Percentiles rank a stretch among this genome's conserved stretches.
Evolutionary conservation across 2,113 vertebrate species (phyloP).

Genomic region (Leucoraja erinaceus): DNA sequence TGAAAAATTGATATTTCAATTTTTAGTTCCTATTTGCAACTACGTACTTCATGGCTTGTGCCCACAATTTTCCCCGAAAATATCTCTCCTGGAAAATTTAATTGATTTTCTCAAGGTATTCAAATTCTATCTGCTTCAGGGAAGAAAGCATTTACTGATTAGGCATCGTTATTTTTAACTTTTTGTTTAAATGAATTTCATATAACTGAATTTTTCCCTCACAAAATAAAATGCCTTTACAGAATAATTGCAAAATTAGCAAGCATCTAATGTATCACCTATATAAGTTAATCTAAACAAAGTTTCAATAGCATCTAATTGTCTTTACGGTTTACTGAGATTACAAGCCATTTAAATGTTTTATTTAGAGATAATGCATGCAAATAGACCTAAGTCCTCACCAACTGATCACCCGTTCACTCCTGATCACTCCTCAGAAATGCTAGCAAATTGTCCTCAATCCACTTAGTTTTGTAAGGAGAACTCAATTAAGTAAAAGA

Average conservation of each 20-base stretch:
- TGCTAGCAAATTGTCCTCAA: too few relatives aligned
- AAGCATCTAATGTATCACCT: neutral
- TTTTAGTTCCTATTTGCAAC: neutral
- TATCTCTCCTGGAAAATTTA: neutral
- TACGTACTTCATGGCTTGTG: neutral
- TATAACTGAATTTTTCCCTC: neutral
- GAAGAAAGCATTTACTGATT: neutral
- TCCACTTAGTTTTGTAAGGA: too few relatives aligned
- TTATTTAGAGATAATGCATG: too few relatives aligned
- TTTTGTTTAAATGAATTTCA: neutral
- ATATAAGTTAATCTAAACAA: neutral
- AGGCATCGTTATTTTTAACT: neutral
- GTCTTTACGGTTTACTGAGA: neutral
- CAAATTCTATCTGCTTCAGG: slow-evolving; percentile 13
- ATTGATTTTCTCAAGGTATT: neutral
- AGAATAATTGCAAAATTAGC: neutral
- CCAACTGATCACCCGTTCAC: too few relatives aligned
- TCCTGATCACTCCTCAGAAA: too few relatives aligned
- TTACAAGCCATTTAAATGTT: neutral
- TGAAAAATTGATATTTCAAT: neutral
- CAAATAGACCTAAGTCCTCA: too few relatives aligned
- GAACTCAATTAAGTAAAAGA: too few relatives aligned
- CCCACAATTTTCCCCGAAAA: neutral
- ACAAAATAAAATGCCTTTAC: neutral
- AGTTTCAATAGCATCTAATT: neutral